A percentile compares a stretch with the other conserved stretches of the same genome.
Conservation (phyloP, 2,113 vertebrate genomes). For the rabbit (Oryctolagus cuniculus) region mOryCun1.1 NC_091438.1:7552501-7553000, state of each 20-base stretch:
- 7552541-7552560: no score
- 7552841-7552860: neutral
- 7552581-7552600: no score
- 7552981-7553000: slow-evolving; percentile 15
- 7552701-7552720: no score
- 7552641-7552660: no score
- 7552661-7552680: no score
- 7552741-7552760: neutral
- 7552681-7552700: no score
- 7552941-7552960: slow-evolving; percentile 1
- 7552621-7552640: no score
- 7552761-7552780: slow-evolving; percentile 35
- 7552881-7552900: neutral
- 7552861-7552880: neutral
- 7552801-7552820: neutral
- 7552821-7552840: neutral
- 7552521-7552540: no score
- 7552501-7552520: no score
- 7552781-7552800: neutral
- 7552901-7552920: neutral
- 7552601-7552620: no score
- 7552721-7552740: neutral
- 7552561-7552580: no score
- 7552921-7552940: neutral
- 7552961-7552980: neutral